Evolutionary conservation across 1,140 invertebrate species (phyloP).

Genomic region (Thalassaphorura encarpata): DNA sequence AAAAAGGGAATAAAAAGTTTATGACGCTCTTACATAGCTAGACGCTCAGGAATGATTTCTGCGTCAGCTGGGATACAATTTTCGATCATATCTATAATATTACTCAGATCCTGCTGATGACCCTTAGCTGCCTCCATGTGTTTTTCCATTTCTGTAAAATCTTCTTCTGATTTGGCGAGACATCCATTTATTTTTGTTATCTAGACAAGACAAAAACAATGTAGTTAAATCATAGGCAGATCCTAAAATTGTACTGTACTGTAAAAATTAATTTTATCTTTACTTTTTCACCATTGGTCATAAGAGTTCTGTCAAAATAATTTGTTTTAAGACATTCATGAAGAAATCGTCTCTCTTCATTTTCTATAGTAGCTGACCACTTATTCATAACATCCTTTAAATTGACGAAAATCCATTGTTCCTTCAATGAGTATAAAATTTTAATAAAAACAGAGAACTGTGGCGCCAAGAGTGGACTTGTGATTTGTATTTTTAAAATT

Average conservation of each 20-base stretch:
- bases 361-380: slow-evolving; percentile 85
- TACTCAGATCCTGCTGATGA: slow-evolving; percentile 86
- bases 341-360: slow-evolving; percentile 85
- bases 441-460: no score
- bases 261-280: slow-evolving; percentile 5
- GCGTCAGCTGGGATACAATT: slow-evolving; percentile 51
- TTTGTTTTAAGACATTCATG: slow-evolving; percentile 91
- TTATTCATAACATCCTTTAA: slow-evolving; percentile 93
- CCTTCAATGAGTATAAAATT: no score
- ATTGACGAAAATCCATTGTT: slow-evolving; percentile 74
- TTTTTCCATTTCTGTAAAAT: slow-evolving; percentile 80
- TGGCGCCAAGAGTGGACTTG: no score
- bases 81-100: slow-evolving; percentile 72
- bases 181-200: slow-evolving; percentile 75
- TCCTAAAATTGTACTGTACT: not conserved
- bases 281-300: slow-evolving; percentile 82
- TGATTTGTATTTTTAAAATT: no score
- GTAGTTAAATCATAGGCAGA: not conserved
- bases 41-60: slow-evolving; percentile 71
- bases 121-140: slow-evolving; percentile 88
- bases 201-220: slow-evolving; percentile 38
- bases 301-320: slow-evolving; percentile 82
- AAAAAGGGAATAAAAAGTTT: not conserved
- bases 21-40: slow-evolving; percentile 53
- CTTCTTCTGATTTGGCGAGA: slow-evolving; percentile 72